Conservation (phyloP, 2,797 vertebrate genomes). For the Odontamblyopus rebecca region DNA sequence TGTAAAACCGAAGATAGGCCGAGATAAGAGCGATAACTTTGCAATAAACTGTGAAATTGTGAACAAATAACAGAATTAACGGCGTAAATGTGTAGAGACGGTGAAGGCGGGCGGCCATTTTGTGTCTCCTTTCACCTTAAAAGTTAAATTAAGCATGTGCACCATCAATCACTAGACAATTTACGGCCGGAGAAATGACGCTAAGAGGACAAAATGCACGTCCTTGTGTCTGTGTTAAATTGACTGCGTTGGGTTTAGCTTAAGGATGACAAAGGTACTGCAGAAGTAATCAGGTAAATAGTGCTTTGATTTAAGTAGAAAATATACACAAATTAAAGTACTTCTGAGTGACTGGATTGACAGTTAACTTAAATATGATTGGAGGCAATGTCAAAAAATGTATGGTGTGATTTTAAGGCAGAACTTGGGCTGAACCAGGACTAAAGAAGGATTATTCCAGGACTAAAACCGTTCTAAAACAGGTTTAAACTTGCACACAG, state of each 20-base stretch:
- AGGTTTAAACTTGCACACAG: too few species aligned
- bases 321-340: too few species aligned
- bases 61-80: neutral
- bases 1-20: constrained; percentile 21
- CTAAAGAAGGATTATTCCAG: neutral
- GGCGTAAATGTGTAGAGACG: constrained; percentile 11
- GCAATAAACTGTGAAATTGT: constrained; percentile 10
- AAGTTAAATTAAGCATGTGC: constrained; percentile 52
- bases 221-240: constrained; percentile 17
- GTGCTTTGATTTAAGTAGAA: neutral
- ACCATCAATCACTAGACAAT: constrained; percentile 35
- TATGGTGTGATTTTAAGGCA: too few species aligned
- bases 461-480: neutral
- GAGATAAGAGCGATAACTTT: neutral
- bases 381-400: neutral
- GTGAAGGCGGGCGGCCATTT: constrained; percentile 19
- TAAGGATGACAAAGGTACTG: constrained; percentile 39
- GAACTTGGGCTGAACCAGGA: neutral
- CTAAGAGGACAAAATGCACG: too few species aligned
- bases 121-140: constrained; percentile 34
- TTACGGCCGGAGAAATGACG: too few species aligned
- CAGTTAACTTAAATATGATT: neutral
- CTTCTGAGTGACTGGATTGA: neutral
- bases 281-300: neutral
- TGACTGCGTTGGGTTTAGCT: constrained; percentile 56